Base-by-base conservation (phyloP, 2,797 vertebrate genomes). In the Apogon hyalosoma region DNA sequence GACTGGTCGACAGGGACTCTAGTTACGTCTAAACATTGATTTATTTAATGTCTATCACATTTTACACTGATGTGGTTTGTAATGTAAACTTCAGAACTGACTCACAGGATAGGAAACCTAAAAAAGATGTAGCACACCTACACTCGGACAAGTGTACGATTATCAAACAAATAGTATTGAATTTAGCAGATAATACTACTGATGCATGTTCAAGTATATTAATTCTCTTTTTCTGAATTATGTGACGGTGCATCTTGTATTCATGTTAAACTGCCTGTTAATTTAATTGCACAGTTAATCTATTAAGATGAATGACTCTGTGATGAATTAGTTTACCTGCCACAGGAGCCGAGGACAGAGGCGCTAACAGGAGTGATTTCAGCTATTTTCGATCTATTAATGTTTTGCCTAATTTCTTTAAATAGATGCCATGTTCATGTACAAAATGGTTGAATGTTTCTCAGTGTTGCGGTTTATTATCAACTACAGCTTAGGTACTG, bases 181-280 rank as follows among this genome's bases (percentile, higher is more conserved):
- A 52, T 24, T 64, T 65, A 54, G 13, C 0, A 2, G 11, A 47
- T 55, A 56, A 69, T 19, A 77, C 43, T 40, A 54, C 24, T 58
- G 28, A 51, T 83, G 83, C 83, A 85, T 81, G 72, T 60, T 72
- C 45, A 70, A 12, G 54, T 52, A 0, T 39, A 48, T 14, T 31
- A 16, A 7, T 66, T 43, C 5, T 64, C 21, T 66, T 39, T 54
- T 47, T 71, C 33, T 43, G 11, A 60, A 57, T 49, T 16, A 36
- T 65, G 47, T 38, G 11, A 58, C 31, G 4, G 13, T 6, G 16
- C 51, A 47, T 75, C 10, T 52, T 57, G n/a, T 70, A 33, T 52
- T 56, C 48, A 7, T 38, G 49, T 49, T 33, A 53, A 51, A 13
- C 40, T 59, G 60, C 33, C 55, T 68, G 28, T 63, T 64, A 43